phyloP scores from a whole-genome alignment of 2,113 vertebrate genomes.

The Sebastes schlegelii region DNA sequence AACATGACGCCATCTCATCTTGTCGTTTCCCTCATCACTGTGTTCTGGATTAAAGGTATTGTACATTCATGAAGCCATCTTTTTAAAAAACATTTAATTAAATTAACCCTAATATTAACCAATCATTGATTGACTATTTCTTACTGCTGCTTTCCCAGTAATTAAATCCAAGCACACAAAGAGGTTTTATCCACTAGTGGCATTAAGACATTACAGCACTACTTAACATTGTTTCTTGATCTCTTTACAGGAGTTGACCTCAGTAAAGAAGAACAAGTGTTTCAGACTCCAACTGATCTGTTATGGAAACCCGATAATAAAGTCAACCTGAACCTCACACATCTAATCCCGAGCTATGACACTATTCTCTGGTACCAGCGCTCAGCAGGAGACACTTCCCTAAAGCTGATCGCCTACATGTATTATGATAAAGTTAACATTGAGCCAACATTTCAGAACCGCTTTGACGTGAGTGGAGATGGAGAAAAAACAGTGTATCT shows the following conservation, averaged over 20 bases:
- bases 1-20: conserved; percentile 50
- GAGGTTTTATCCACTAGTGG: background rate
- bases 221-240: background rate
- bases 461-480: conserved; percentile 65
- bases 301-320: background rate
- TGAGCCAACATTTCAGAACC: conserved; percentile 6
- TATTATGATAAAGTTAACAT: background rate
- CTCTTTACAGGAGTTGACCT: conserved; percentile 46
- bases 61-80: background rate
- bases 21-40: background rate
- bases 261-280: conserved; percentile 45
- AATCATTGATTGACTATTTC: background rate
- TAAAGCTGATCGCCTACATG: conserved; percentile 59
- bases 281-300: conserved; percentile 55
- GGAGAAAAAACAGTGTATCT: conserved; percentile 51
- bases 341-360: conserved; percentile 48
- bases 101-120: background rate
- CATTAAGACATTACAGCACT: background rate
- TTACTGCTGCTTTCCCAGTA: background rate
- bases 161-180: background rate
- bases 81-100: no score
- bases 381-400: conserved; percentile 26
- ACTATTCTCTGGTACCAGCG: conserved; percentile 72
- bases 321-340: conserved; percentile 44
- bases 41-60: conserved; percentile 56